These are phyloP conservation scores for Astyanax mexicanus DNA, from an alignment of 2,797 vertebrate species.

Conservation along the genomic window DNA sequence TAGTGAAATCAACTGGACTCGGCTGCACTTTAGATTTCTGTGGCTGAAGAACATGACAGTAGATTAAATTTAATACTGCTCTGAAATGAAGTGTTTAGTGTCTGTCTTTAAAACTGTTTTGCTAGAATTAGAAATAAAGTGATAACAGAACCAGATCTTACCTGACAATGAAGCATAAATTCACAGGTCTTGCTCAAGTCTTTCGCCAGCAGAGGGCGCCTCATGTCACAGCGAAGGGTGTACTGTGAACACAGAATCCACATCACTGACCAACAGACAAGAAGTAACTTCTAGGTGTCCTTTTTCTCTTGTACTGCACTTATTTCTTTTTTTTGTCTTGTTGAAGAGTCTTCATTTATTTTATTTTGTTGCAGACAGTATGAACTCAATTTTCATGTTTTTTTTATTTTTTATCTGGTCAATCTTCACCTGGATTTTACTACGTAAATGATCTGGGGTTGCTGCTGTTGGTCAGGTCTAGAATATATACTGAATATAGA, in stretches of 20 bases:
- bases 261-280: too few species aligned
- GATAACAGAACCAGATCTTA: conserved; percentile 66
- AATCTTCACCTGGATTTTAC: too few species aligned
- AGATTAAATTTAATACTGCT: background rate
- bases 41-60: conserved; percentile 74
- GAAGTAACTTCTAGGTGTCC: too few species aligned
- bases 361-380: too few species aligned
- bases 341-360: too few species aligned
- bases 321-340: too few species aligned
- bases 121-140: background rate
- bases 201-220: conserved; percentile 92
- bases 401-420: too few species aligned
- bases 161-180: conserved; percentile 93
- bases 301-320: too few species aligned
- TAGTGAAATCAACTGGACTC: conserved; percentile 91
- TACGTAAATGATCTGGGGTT: too few species aligned
- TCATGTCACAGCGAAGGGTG: conserved; percentile 93
- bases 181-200: conserved; percentile 94
- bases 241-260: conserved; percentile 79
- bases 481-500: too few species aligned
- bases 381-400: too few species aligned
- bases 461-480: too few species aligned
- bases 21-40: conserved; percentile 87
- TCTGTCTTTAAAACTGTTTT: background rate
- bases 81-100: background rate